Evolutionary conservation across 2,888 invertebrate species (phyloP).

Genomic region (Cheilosia variabilis): DNA sequence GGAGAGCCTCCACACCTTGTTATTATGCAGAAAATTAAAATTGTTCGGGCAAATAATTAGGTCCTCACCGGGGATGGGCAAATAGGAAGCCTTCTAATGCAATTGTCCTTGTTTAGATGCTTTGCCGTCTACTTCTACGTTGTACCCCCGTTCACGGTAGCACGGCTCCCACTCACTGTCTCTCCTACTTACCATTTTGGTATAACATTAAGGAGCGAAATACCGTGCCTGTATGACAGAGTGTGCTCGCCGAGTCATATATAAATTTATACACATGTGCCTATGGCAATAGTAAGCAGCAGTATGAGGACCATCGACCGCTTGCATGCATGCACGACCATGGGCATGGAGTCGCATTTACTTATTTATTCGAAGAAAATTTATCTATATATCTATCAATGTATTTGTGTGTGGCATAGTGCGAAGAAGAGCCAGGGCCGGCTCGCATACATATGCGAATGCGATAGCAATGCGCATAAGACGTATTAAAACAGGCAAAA

Average conservation of each 20-base stretch:
- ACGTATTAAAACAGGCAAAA: conserved; percentile 76
- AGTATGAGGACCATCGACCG: conserved; percentile 41
- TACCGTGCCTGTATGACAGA: conserved; percentile 52
- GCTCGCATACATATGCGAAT: conserved; percentile 25
- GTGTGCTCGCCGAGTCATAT: conserved; percentile 20
- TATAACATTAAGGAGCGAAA: conserved; percentile 57
- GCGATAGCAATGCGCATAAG: conserved; percentile 70
- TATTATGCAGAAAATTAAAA: conserved; percentile 75
- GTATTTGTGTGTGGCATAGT: conserved; percentile 28
- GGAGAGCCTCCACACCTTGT: conserved; percentile 69
- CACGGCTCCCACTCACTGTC: conserved; percentile 34
- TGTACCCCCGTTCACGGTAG: background rate
- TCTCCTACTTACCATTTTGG: conserved; percentile 62
- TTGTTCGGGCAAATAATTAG: conserved; percentile 74
- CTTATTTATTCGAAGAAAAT: conserved; percentile 74
- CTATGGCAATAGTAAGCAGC: conserved; percentile 29
- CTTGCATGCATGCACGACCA: conserved; percentile 73
- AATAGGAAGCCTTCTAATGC: conserved; percentile 56
- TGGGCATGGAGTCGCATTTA: conserved; percentile 71
- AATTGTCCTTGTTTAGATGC: conserved; percentile 58
- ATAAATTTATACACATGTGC: conserved; percentile 5
- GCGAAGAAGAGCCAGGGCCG: conserved; percentile 8
- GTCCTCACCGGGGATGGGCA: conserved; percentile 34
- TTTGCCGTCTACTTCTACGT: background rate
- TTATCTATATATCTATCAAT: conserved; percentile 42